phyloP scores from a whole-genome alignment of 2,113 vertebrate genomes.

The Anoplopoma fimbria region DNA sequence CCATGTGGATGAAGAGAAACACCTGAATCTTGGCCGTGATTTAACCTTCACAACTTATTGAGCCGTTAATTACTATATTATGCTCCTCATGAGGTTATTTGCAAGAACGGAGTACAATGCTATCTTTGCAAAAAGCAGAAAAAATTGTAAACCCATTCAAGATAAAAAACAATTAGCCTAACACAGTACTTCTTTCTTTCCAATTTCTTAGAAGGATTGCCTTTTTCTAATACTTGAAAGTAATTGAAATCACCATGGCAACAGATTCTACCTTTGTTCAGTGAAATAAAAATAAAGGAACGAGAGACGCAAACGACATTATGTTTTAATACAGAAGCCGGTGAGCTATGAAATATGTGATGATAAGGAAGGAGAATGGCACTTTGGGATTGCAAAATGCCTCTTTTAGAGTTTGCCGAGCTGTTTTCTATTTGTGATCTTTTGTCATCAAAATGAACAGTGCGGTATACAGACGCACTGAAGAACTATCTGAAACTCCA shows the following conservation, averaged over 20 bases:
- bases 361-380: constrained; percentile 62
- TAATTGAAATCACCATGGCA: constrained; percentile 75
- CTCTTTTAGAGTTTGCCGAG: constrained; percentile 46
- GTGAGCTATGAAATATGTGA: constrained; percentile 72
- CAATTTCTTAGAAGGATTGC: constrained; percentile 59
- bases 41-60: background rate
- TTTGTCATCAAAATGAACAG: constrained; percentile 57
- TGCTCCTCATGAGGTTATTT: background rate
- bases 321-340: constrained; percentile 70
- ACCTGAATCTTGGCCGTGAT: background rate
- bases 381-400: constrained; percentile 61
- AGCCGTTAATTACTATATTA: background rate
- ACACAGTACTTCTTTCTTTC: constrained; percentile 40
- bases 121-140: background rate
- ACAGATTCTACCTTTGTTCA: constrained; percentile 69
- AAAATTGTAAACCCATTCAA: background rate
- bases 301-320: constrained; percentile 73
- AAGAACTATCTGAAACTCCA: constrained; percentile 17
- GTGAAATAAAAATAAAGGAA: constrained; percentile 72
- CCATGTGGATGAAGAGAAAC: background rate
- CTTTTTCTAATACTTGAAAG: constrained; percentile 64
- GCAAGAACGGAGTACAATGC: background rate
- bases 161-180: constrained; percentile 24
- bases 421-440: constrained; percentile 66
- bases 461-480: constrained; percentile 27